These are phyloP conservation scores for Pipra filicauda DNA, from an alignment of 2,113 vertebrate species.

Conservation along the genomic window DNA sequence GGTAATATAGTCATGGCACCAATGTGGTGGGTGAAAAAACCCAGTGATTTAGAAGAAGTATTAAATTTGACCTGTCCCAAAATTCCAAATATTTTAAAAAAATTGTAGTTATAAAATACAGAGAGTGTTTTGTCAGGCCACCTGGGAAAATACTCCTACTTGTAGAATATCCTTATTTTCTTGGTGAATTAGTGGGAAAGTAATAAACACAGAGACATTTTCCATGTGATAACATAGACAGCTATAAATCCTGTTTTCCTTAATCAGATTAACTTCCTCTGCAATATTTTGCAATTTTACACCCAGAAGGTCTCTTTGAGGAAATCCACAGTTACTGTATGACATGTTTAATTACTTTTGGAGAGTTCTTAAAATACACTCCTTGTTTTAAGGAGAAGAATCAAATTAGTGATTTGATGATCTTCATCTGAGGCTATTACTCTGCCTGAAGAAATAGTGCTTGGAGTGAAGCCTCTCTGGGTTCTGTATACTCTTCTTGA, in stretches of 20 bases:
- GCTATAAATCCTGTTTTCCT: constrained; percentile 14
- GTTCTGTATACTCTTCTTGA: neutral
- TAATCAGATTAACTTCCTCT: constrained; percentile 32
- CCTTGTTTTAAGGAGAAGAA: neutral
- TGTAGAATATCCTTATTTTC: neutral
- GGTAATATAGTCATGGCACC: neutral
- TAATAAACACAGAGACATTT: neutral
- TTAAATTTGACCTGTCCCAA: neutral
- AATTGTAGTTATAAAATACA: neutral
- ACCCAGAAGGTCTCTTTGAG: neutral
- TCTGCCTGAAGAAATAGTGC: neutral
- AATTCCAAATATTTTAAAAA: neutral
- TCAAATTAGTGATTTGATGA: neutral
- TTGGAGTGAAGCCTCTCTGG: neutral
- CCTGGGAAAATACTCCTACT: neutral
- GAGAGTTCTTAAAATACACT: neutral
- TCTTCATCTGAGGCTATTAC: neutral
- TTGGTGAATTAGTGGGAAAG: neutral
- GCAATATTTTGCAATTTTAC: neutral
- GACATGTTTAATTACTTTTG: neutral
- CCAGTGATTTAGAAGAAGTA: neutral
- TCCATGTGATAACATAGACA: neutral
- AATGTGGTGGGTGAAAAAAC: neutral
- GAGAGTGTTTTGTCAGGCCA: neutral
- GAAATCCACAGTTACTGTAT: neutral